Evolutionary conservation across 2,888 invertebrate species (phyloP).

Genomic region (Anoncus sp.): DNA sequence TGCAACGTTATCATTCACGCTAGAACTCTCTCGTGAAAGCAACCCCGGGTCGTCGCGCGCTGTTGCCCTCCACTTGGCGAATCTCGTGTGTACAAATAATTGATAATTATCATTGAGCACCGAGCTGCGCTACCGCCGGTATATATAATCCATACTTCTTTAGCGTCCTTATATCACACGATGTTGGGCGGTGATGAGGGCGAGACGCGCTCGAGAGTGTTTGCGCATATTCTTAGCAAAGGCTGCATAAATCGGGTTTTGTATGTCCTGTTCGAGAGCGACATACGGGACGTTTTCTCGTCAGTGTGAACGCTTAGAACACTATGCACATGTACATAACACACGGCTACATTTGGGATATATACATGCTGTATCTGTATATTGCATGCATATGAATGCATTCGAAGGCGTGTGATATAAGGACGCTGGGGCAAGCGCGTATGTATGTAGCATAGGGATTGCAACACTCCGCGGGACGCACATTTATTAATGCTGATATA

Average conservation of each 20-base stretch:
- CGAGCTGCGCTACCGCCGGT: constrained; percentile 43
- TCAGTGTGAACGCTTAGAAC: constrained; percentile 2
- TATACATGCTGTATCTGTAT: constrained; percentile 5
- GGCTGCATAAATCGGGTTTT: constrained; percentile 51
- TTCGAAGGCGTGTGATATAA: constrained; percentile 14
- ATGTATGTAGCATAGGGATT: constrained; percentile 66
- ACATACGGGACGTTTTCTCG: constrained; percentile 36
- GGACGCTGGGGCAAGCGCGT: constrained; percentile 26
- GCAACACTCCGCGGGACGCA: constrained; percentile 76
- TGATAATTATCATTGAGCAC: constrained; percentile 70
- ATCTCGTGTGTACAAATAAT: constrained; percentile 64
- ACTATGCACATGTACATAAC: not conserved
- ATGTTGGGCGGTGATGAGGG: not conserved
- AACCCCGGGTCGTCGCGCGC: constrained; percentile 30
- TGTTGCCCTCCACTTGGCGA: constrained; percentile 51
- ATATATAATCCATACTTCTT: not conserved
- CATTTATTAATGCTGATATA: constrained; percentile 78
- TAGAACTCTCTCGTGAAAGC: not conserved
- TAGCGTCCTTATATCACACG: constrained; percentile 44
- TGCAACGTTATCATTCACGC: not conserved
- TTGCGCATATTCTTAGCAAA: constrained; percentile 19
- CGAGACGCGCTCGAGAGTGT: not conserved
- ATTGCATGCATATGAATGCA: not conserved
- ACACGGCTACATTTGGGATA: not conserved
- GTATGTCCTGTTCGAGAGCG: constrained; percentile 53